A percentile compares a stretch with the other conserved stretches of the same genome.
phyloP scores from a whole-genome alignment of 2,797 vertebrate species.

The Sarcoramphus papa region DNA sequence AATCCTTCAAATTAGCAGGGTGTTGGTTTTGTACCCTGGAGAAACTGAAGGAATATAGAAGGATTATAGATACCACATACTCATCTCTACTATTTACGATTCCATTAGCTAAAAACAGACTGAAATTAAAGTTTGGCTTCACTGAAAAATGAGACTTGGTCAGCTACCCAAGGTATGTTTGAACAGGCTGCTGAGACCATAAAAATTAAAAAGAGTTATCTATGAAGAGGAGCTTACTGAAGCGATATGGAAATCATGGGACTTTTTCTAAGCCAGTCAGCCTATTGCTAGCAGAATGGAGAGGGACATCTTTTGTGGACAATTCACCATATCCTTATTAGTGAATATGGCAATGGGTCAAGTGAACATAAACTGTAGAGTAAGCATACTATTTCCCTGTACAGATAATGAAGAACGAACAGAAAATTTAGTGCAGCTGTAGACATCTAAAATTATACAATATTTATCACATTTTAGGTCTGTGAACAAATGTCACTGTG shows the following conservation, averaged over 20 bases:
- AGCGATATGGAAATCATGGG: background rate
- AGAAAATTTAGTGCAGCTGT: background rate
- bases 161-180: background rate
- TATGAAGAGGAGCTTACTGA: background rate
- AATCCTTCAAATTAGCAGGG: background rate
- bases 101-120: background rate
- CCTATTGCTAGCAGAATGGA: background rate
- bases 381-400: background rate
- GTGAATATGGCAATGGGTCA: background rate
- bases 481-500: background rate
- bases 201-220: background rate
- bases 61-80: background rate
- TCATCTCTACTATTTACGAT: background rate
- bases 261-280: background rate
- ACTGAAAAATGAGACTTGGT: background rate
- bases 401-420: background rate
- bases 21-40: background rate
- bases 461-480: background rate
- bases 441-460: background rate
- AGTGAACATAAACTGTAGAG: background rate
- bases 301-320: background rate
- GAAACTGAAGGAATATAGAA: background rate
- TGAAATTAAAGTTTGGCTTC: background rate
- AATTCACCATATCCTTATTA: background rate
- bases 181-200: background rate